Evolutionary conservation across 2,888 invertebrate species (phyloP), one percentile per base, ranked within the genome.

Genomic region (Tenthredo notha): DNA sequence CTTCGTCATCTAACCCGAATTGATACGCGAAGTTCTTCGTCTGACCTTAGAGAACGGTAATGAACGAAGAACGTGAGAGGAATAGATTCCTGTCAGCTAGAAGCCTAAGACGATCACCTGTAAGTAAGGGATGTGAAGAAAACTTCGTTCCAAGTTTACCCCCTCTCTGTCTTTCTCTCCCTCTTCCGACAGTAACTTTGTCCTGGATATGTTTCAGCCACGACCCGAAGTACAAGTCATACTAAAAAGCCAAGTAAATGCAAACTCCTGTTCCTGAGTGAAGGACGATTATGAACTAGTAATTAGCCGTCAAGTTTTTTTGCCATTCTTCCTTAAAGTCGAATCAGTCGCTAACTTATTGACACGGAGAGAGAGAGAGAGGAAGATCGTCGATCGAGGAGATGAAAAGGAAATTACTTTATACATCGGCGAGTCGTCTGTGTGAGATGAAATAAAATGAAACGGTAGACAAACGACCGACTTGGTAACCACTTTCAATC

Each of bases 41-140:
- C 15, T 77, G 77, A 77, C 77, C 77, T 77, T n/a, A 54, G 37
- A 10, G 61, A 21, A 37, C 25, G 50, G 58, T 61, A 80, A 80
- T 80, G 80, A 80, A 80, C 80, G 37, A n/a, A 61, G 58, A 21
- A 80, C 80, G 80, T 80, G 80, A 61, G 40, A 12, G 5, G 80
- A 80, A 80, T 80, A 10, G 18, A 21, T 61, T 25, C 40, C 21
- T 50, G 50, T 21, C 61, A n/a, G n/a, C 67, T 15, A 67, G 33
- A 15, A 29, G 67, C 33, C 29, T 33, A 33, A 29, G 67, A 67
- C 67, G 29, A 40, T 43, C 74, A 40, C 37, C 21, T 18, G 43
- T 12, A 40, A 74, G 40, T 40, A 74, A 40, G 74, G 40, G 40
- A 74, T 43, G 74, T 50, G 25, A 2, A 50, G 25, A 77, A 77